phyloP scores from a whole-genome alignment of 2,888 invertebrate species.

The Euplexia lucipara region DNA sequence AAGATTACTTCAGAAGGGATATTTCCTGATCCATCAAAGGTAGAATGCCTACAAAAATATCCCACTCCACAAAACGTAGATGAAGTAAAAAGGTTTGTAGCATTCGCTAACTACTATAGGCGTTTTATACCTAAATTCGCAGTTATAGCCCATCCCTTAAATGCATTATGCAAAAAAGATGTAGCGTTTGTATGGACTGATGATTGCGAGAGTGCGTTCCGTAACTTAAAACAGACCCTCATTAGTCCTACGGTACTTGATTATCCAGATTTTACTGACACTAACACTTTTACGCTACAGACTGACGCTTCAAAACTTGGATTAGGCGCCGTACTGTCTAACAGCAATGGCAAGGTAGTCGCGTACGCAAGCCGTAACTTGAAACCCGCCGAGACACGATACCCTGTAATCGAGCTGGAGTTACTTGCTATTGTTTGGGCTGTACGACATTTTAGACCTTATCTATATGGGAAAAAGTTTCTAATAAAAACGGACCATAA shows the following conservation, averaged over 20 bases:
- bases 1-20: neutral
- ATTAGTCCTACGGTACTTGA: too few species aligned
- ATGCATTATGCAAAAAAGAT: too few species aligned
- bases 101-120: too few species aligned
- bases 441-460: neutral
- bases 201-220: too few species aligned
- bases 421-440: neutral
- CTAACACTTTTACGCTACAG: neutral
- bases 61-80: neutral
- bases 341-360: constrained; percentile 4
- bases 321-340: neutral
- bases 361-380: neutral
- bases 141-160: too few species aligned
- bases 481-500: constrained; percentile 2
- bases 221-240: too few species aligned
- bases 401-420: too few species aligned
- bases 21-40: neutral
- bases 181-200: too few species aligned
- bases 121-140: too few species aligned
- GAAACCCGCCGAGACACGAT: constrained; percentile 3
- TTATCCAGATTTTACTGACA: too few species aligned
- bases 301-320: constrained; percentile 3
- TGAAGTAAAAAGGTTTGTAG: constrained; percentile 2
- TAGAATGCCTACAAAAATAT: constrained; percentile 4
- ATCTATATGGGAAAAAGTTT: neutral